Evolutionary conservation across 2,888 invertebrate species (phyloP).

Genomic region (Sycophila texana): DNA sequence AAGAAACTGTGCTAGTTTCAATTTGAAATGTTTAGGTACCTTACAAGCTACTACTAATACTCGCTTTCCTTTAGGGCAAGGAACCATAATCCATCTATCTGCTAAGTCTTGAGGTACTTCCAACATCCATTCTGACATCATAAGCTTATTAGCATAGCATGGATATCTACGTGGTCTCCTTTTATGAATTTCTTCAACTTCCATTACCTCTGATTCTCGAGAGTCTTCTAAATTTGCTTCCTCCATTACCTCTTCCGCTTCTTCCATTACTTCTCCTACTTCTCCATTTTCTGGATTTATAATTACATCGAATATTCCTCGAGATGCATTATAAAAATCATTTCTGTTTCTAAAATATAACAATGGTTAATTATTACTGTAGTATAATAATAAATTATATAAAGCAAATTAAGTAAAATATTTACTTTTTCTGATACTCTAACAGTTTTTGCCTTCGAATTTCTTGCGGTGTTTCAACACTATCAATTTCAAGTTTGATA

Average conservation of each 20-base stretch:
- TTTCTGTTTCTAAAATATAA: slow-evolving; percentile 66
- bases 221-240: slow-evolving; percentile 28
- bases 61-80: slow-evolving; percentile 91
- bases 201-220: slow-evolving; percentile 56
- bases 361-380: not conserved
- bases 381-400: not conserved
- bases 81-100: slow-evolving; percentile 84
- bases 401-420: slow-evolving; percentile 23
- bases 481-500: slow-evolving; percentile 65
- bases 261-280: slow-evolving; percentile 58
- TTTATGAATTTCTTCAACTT: slow-evolving; percentile 56
- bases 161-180: slow-evolving; percentile 56
- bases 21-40: slow-evolving; percentile 70
- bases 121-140: slow-evolving; percentile 95
- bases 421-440: slow-evolving; percentile 69
- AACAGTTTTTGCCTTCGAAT: slow-evolving; percentile 68
- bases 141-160: slow-evolving; percentile 79
- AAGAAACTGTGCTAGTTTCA: slow-evolving; percentile 25
- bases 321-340: slow-evolving; percentile 65
- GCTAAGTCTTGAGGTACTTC: slow-evolving; percentile 88
- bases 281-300: slow-evolving; percentile 62
- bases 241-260: slow-evolving; percentile 57
- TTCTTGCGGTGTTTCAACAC: slow-evolving; percentile 70
- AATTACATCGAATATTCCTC: slow-evolving; percentile 77
- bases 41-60: slow-evolving; percentile 87